These are phyloP conservation scores for Nothobranchius kuhntae DNA, from an alignment of 2,113 vertebrate genomes.

Conservation along the genomic window DNA sequence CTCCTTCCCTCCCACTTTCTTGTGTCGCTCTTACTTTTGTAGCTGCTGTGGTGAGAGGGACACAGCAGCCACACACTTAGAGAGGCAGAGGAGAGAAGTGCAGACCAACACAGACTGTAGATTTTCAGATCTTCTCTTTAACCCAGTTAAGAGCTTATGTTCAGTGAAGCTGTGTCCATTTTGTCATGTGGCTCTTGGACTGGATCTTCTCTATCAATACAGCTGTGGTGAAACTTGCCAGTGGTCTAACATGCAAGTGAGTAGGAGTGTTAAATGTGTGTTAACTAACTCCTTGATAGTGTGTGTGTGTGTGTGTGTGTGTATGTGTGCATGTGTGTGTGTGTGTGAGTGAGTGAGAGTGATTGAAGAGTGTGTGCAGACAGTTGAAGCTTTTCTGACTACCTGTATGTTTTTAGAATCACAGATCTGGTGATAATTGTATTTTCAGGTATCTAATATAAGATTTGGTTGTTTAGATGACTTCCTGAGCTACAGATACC, in stretches of 20 bases:
- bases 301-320: neutral
- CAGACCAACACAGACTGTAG: neutral
- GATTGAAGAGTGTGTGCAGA: too few species aligned
- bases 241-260: slow-evolving; percentile 77
- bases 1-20: slow-evolving; percentile 47
- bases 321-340: neutral
- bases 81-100: slow-evolving; percentile 28
- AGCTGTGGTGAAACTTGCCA: slow-evolving; percentile 80
- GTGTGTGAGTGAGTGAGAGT: neutral
- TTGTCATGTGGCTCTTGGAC: slow-evolving; percentile 81
- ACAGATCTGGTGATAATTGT: too few species aligned
- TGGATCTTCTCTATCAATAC: slow-evolving; percentile 81
- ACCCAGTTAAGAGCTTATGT: neutral
- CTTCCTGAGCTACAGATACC: slow-evolving; percentile 4
- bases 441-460: too few species aligned
- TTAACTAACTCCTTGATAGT: neutral
- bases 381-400: too few species aligned
- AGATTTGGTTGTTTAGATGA: slow-evolving; percentile 8
- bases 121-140: neutral
- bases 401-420: too few species aligned
- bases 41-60: slow-evolving; percentile 44
- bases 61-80: slow-evolving; percentile 28
- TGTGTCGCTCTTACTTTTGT: slow-evolving; percentile 42
- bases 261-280: slow-evolving; percentile 35
- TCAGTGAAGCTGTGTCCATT: neutral